Percentiles rank a stretch among this genome's conserved stretches.
phyloP scores from a whole-genome alignment of 2,888 invertebrate species.

The Temnothorax unifasciatus region DNA sequence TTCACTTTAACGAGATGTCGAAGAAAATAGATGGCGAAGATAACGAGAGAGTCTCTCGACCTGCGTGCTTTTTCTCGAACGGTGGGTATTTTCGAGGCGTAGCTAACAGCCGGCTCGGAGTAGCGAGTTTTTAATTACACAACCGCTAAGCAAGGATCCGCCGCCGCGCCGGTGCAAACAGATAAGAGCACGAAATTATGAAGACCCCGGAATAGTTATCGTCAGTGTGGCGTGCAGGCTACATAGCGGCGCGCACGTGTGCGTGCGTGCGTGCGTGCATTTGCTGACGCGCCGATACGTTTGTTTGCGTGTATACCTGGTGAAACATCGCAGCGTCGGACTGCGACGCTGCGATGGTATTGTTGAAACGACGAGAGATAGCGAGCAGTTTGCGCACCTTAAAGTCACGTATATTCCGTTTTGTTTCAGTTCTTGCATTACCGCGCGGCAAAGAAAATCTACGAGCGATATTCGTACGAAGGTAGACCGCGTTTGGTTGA shows the following conservation, averaged over 20 bases:
- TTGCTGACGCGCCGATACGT: conserved; percentile 55
- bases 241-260: conserved; percentile 20
- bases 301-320: conserved; percentile 51
- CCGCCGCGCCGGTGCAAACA: conserved; percentile 67
- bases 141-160: conserved; percentile 59
- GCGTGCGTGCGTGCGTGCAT: conserved; percentile 23
- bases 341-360: conserved; percentile 41
- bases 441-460: not conserved
- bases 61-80: conserved; percentile 3
- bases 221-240: conserved; percentile 46
- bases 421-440: conserved; percentile 48
- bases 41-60: not conserved
- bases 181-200: conserved; percentile 73
- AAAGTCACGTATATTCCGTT: conserved; percentile 68
- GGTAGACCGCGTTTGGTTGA: not conserved
- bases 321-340: conserved; percentile 24
- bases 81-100: conserved; percentile 35
- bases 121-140: conserved; percentile 68
- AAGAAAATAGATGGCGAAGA: conserved; percentile 28
- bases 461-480: not conserved
- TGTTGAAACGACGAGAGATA: conserved; percentile 68
- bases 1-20: conserved; percentile 16
- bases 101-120: conserved; percentile 22
- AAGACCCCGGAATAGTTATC: conserved; percentile 60
- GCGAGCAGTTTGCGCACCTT: conserved; percentile 69